Evolutionary conservation across 2,888 invertebrate species (phyloP).

Genomic region (Julus scandinavius): DNA sequence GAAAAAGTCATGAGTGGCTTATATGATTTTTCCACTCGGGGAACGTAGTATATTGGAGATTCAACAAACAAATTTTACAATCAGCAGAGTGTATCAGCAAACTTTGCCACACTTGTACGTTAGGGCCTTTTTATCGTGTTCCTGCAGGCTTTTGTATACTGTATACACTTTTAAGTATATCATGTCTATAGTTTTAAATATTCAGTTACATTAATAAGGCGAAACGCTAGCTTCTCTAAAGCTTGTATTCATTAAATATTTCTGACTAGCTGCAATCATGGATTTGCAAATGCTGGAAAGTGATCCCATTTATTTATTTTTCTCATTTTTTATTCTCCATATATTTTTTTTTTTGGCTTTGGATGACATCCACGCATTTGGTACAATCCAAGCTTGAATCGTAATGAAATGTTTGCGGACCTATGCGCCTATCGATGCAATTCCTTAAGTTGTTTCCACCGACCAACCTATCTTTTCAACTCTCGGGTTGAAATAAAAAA

Average conservation of each 20-base stretch:
- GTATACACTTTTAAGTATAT: too few species aligned
- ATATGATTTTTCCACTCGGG: too few species aligned
- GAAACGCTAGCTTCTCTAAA: not conserved
- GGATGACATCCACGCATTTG: not conserved
- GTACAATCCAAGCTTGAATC: not conserved
- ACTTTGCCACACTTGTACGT: not conserved
- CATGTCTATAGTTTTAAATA: not conserved
- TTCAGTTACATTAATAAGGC: not conserved
- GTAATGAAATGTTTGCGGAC: constrained; percentile 20
- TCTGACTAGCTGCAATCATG: not conserved
- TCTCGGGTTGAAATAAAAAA: constrained; percentile 2
- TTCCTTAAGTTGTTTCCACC: constrained; percentile 18
- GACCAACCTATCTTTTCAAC: constrained; percentile 24
- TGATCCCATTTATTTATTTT: not conserved
- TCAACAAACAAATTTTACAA: not conserved
- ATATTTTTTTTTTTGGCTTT: not conserved
- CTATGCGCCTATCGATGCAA: not conserved
- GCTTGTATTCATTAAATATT: not conserved
- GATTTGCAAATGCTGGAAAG: constrained; percentile 7
- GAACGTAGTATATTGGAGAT: not conserved
- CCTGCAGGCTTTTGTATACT: not conserved
- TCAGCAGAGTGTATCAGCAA: not conserved
- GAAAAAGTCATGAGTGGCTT: too few species aligned
- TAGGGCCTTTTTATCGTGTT: not conserved
- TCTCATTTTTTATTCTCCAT: not conserved